Percentiles rank a stretch among this genome's conserved stretches.
phyloP scores from a whole-genome alignment of 1,140 invertebrate species.

The Eupristina koningsbergeri region DNA sequence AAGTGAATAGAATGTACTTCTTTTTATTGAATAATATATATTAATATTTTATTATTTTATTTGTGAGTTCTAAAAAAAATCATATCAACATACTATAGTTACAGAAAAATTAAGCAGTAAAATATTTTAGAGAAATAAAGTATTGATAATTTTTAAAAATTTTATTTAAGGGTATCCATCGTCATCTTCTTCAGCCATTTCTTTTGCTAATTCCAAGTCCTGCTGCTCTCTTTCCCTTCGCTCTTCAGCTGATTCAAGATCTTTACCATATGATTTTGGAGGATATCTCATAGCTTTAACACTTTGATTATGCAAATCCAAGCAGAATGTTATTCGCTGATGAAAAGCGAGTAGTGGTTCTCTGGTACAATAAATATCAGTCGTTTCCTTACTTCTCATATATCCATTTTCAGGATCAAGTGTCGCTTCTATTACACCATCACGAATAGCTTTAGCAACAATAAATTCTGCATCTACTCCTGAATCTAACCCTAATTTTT shows the following conservation, averaged over 20 bases:
- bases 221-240: conserved; percentile 96
- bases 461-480: conserved; percentile 99
- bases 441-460: conserved; percentile 98
- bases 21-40: conserved; percentile 33
- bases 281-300: conserved; percentile 99
- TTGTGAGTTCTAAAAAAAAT: conserved; percentile 44
- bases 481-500: conserved; percentile 93
- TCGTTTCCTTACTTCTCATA: conserved; percentile 97
- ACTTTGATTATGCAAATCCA: conserved; percentile 98
- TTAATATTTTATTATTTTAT: conserved; percentile 48
- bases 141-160: neutral
- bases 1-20: conserved; percentile 7
- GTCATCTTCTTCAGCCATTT: conserved; percentile 99
- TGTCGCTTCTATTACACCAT: conserved; percentile 98
- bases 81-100: conserved; percentile 48
- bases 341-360: conserved; percentile 98
- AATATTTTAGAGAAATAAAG: conserved; percentile 24
- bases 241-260: conserved; percentile 97
- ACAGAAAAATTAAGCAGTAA: conserved; percentile 46
- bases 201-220: conserved; percentile 97
- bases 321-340: conserved; percentile 97
- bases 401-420: conserved; percentile 96
- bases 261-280: conserved; percentile 98
- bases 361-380: conserved; percentile 96
- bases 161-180: conserved; percentile 83